A percentile compares a stretch with the other conserved stretches of the same genome.
phyloP scores from a whole-genome alignment of 2,797 vertebrate genomes.

The Enteromius mattozi region DNA sequence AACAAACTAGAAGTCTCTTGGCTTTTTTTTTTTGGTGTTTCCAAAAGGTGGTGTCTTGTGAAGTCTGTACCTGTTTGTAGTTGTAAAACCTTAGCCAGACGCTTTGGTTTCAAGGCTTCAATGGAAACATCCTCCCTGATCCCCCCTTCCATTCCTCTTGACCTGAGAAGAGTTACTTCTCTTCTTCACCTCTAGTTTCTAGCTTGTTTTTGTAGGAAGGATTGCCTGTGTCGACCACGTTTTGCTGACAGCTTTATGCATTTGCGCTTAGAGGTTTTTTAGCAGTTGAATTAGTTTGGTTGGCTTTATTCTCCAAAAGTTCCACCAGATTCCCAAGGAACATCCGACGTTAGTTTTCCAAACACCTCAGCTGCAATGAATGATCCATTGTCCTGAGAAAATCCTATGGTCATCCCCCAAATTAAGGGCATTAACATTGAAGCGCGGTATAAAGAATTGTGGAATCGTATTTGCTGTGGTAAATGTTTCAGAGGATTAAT shows the following conservation, averaged over 20 bases:
- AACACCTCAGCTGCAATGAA: conserved; percentile 50
- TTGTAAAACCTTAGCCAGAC: conserved; percentile 53
- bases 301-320: conserved; percentile 14
- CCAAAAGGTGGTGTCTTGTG: conserved; percentile 59
- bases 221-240: conserved; percentile 51
- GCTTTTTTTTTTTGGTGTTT: conserved; percentile 56
- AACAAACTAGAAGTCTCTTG: conserved; percentile 46
- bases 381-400: conserved; percentile 49
- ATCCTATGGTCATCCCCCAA: conserved; percentile 35
- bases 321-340: conserved; percentile 21
- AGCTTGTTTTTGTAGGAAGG: conserved; percentile 51
- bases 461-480: conserved; percentile 63
- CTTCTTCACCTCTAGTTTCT: conserved; percentile 62
- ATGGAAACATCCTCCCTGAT: conserved; percentile 59
- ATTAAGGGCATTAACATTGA: conserved; percentile 53
- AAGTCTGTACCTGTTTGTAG: conserved; percentile 45
- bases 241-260: conserved; percentile 56
- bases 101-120: conserved; percentile 55
- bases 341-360: conserved; percentile 29
- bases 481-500: conserved; percentile 72
- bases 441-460: conserved; percentile 55
- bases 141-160: conserved; percentile 45
- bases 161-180: conserved; percentile 62
- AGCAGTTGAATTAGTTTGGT: conserved; percentile 29
- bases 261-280: conserved; percentile 10